These are phyloP conservation scores for Alethe diademata DNA, from an alignment of 2,113 vertebrate species.

Conservation along the genomic window DNA sequence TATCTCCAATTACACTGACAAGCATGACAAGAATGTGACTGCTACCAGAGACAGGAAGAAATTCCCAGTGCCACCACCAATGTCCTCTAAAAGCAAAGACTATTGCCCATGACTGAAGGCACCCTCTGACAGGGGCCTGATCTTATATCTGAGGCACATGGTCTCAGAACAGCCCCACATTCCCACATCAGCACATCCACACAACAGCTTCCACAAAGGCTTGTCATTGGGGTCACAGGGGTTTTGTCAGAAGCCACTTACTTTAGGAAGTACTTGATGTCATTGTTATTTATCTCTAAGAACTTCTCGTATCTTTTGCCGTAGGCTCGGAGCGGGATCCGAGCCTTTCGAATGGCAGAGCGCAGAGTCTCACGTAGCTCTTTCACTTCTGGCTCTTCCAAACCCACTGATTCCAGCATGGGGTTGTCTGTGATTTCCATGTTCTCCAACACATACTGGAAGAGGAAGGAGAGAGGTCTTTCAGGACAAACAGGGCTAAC, in stretches of 20 bases:
- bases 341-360: conserved; percentile 75
- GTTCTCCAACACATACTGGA: conserved; percentile 85
- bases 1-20: conserved; percentile 32
- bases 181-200: not conserved
- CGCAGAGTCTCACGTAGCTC: conserved; percentile 73
- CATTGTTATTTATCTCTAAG: conserved; percentile 83
- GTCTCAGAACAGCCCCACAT: not conserved
- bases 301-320: conserved; percentile 80
- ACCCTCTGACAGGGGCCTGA: not conserved
- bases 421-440: conserved; percentile 74
- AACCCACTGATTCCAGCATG: conserved; percentile 80
- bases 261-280: conserved; percentile 72
- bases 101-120: not conserved
- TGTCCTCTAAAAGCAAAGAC: not conserved
- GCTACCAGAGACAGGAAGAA: conserved; percentile 8
- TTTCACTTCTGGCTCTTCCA: conserved; percentile 81
- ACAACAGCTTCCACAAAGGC: not conserved
- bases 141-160: not conserved
- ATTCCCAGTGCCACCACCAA: not conserved
- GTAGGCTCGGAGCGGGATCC: conserved; percentile 83
- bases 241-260: conserved; percentile 25
- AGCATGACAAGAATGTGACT: conserved; percentile 20
- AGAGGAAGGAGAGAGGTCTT: not conserved
- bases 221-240: not conserved
- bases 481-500: not conserved